Conservation (phyloP, 2,113 vertebrate genomes). For the Uria aalge region DNA sequence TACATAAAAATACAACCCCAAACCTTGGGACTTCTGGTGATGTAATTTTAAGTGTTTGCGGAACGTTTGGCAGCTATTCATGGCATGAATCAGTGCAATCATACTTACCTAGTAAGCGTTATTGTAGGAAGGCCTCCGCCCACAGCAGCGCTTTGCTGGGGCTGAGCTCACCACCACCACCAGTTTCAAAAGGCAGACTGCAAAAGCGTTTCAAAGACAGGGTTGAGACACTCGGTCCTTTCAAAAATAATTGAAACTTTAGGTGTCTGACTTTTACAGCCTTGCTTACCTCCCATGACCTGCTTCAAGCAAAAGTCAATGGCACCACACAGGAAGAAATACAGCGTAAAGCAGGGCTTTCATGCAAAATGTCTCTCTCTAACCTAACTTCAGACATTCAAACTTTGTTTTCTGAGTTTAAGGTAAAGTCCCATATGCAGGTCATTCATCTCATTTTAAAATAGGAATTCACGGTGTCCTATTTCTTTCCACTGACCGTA, state of each 20-base stretch:
- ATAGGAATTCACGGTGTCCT: neutral
- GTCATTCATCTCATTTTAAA: neutral
- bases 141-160: neutral
- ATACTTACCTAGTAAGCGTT: neutral
- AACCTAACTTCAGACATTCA: neutral
- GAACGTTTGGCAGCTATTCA: rapidly evolving
- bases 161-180: neutral
- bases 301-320: neutral
- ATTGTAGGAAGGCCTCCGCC: neutral
- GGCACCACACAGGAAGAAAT: neutral
- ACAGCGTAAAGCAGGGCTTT: neutral
- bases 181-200: neutral
- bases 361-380: neutral
- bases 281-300: neutral
- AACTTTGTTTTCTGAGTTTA: neutral
- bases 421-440: neutral
- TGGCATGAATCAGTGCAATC: neutral
- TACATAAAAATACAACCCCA: neutral
- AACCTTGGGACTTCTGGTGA: neutral
- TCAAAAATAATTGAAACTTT: neutral
- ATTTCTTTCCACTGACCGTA: neutral
- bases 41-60: neutral
- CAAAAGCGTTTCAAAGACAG: neutral
- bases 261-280: neutral
- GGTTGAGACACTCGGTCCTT: neutral